Conservation (phyloP, 1,140 invertebrate genomes). For the Plectrocnemia conspersa region DNA sequence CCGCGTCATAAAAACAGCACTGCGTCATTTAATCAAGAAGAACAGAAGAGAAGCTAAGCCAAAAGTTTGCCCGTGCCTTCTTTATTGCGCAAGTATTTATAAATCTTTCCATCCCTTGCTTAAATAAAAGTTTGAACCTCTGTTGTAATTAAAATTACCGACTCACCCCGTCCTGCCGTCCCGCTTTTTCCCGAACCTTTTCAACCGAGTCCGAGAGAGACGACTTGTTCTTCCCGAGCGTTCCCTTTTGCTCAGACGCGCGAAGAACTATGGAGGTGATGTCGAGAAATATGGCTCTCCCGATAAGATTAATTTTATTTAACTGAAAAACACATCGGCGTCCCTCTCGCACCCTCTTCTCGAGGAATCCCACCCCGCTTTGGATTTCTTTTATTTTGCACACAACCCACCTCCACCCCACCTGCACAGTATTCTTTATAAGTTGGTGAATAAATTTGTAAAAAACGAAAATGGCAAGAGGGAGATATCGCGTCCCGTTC, state of each 20-base stretch:
- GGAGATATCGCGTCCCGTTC: no score
- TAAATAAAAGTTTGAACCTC: slow-evolving; percentile 37
- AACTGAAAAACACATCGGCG: slow-evolving; percentile 36
- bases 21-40: no score
- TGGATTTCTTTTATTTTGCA: no score
- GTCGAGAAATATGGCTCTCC: slow-evolving; percentile 51
- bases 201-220: slow-evolving; percentile 38
- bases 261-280: slow-evolving; percentile 44
- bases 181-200: not conserved
- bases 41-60: slow-evolving; percentile 15
- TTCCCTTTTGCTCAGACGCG: slow-evolving; percentile 47
- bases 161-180: slow-evolving; percentile 7
- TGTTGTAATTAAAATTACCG: slow-evolving; percentile 36
- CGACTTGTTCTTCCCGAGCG: slow-evolving; percentile 38
- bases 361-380: no score
- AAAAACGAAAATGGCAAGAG: no score
- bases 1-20: no score
- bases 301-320: slow-evolving; percentile 52
- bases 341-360: slow-evolving; percentile 26
- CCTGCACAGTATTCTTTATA: no score
- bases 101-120: slow-evolving; percentile 42
- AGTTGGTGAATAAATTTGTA: no score
- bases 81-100: slow-evolving; percentile 43
- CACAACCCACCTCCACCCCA: no score
- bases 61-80: slow-evolving; percentile 42